These are phyloP conservation scores for Melopsittacus undulatus DNA, from an alignment of 2,797 vertebrate species.

Conservation along the genomic window DNA sequence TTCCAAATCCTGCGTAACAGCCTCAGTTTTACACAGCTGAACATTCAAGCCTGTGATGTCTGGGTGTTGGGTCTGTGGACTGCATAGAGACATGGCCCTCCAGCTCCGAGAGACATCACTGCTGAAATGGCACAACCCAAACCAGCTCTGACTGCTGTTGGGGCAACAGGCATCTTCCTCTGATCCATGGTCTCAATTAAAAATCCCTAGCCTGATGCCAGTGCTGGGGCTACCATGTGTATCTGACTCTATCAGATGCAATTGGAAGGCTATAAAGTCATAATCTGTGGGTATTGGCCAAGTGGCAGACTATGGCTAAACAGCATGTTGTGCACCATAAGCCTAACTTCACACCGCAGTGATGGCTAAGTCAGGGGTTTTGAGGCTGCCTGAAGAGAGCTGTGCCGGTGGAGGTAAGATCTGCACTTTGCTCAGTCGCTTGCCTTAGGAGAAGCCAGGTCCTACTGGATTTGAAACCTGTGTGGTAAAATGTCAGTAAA, in stretches of 20 bases:
- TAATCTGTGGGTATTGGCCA: neutral
- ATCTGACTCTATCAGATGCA: neutral
- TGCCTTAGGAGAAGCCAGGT: neutral
- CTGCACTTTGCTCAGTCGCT: neutral
- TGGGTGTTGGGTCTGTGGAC: neutral
- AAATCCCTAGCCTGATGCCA: neutral
- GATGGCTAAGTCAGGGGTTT: neutral
- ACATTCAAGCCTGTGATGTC: neutral
- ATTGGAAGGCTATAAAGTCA: neutral
- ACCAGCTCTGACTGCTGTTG: neutral
- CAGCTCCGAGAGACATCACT: neutral
- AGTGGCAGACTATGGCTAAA: neutral
- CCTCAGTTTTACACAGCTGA: neutral
- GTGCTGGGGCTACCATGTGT: neutral
- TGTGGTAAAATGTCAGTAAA: neutral
- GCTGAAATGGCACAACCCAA: neutral
- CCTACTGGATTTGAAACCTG: neutral
- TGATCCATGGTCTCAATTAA: neutral
- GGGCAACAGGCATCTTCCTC: neutral
- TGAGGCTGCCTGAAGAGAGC: neutral
- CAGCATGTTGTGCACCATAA: fast-evolving
- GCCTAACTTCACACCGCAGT: neutral
- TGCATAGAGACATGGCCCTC: fast-evolving
- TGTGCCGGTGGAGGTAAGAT: neutral
- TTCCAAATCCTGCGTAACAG: neutral